Evolutionary conservation across 2,888 invertebrate genomes (phyloP), one percentile per base, ranked within the genome.

Genomic region (Cheilosia variabilis): DNA sequence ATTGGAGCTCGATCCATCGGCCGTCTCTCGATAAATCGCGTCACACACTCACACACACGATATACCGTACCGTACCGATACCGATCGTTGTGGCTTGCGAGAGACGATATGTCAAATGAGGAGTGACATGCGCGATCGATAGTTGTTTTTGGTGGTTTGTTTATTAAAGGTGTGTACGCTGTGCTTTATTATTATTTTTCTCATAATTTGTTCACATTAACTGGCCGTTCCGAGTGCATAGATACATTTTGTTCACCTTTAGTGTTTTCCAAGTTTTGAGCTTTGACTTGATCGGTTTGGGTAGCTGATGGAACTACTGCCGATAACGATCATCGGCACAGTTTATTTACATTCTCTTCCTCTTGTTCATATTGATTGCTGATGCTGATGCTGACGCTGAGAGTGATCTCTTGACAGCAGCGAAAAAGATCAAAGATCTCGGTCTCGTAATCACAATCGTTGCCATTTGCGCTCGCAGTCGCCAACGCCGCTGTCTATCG

Each of bases 391-490:
- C 45, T 53, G 69, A 47, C 13, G 41, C 37, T 53, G 69, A 47
- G 69, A 63, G 50, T 90, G 90, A 90, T 90, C 89, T 89, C 88
- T 90, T 90, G 90, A 90, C 89, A 89, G 89, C 87, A 88, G 45
- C 34, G 24, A 62, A 62, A 87, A 87, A 89, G 90, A 90, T 90
- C 90, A 90, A 90, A 90, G 91, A 90, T 90, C 91, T 89, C 88
- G 88, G 88, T 88, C 86, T 80, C 86, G 88, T 88, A 90, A 89
- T 89, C 90, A 88, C 88, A 84, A 75, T 78, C 77, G 80, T 75
- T 87, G 80, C 58, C 77, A 77, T 77, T 81, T 77, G 80, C 47
- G 60, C 37, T 66, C 27, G 65, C 27, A 37, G 60, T 10, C 71
- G 62, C 37, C 50, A 53, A 52, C 43, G 71, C 37, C 43, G 62